Base-by-base conservation (phyloP, 1,140 invertebrate species). In the Cotesia typhae region DNA sequence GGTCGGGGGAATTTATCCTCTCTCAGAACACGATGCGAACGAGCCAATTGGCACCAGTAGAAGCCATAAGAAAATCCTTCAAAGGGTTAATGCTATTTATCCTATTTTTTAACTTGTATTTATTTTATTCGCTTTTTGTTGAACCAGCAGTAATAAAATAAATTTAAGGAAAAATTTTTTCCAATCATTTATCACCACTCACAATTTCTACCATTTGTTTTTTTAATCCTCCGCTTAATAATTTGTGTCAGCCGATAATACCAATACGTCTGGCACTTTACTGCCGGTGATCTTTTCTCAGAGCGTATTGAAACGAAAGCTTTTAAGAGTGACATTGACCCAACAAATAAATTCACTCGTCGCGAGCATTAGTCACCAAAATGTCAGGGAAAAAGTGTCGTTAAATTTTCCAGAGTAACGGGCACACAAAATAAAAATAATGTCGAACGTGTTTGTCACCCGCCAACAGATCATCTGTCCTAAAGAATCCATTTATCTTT, bases 251-350 rank as follows among this genome's bases (percentile, higher is more conserved):
- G 10, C 10, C 41, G 41, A 47, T 47, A 47, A 47, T 10, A 47
- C 10, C 41, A 47, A 10, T 10, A 47, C 41, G 41, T 47, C 41
- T 47, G 41, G 2, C 41, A 10, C 41, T 57, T 20, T 20, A 57
- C n/a, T 57, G n/a, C 53, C 10, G 41, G 6, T 47, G 41, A 47
- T 47, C 41, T 47, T 47, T 47, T 47, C 41, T 47, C 41, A 9
- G 6, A 47, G 41, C 41, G 41, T 35, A 14, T 17, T 35, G 37
- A 73, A 47, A 53, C 36, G 70, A 74, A 65, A 74, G 67, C 67
- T 60, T 57, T 55, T 17, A 69, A 68, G 63, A 64, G 37, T 67
- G 71, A 67, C 70, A 63, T 64, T 73, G 72, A 73, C 57, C 72
- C 35, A 36, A 17, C 12, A 35, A 60, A 47, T 57, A 61, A 37